Evolutionary conservation across 1,140 invertebrate species (phyloP), one percentile per base, ranked within the genome.

Genomic region (Theocolax elegans): DNA sequence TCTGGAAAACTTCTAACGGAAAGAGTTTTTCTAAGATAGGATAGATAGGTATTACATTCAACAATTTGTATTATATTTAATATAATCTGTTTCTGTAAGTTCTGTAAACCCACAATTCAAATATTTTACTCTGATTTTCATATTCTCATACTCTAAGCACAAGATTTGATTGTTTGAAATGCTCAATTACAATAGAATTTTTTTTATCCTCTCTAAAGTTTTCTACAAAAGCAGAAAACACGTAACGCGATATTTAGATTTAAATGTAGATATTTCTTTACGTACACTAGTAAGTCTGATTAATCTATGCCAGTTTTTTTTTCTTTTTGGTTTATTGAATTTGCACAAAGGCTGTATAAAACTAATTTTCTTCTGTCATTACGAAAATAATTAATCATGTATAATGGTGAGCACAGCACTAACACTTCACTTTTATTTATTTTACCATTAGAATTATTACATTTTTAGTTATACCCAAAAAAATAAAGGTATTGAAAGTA

Each of bases 301-400:
- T 44, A 15, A 29, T 29, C 38, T 56, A 49, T 54, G n/a, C 15
- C 27, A 54, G 10, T n/a, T 17, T 29, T 29, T 54, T 54, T n/a
- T 15, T 54, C 31, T 29, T 35, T 44, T 17, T 54, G 15, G 15
- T 48, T 51, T 68, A 60, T 68, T 48, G 19, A 51, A 51, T 42
- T 60, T 42, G 35, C 54, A 60, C 23, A 51, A 6, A 27, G 54
- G 12, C 35, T 60, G 46, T 68, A 68, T 60, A 68, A 68, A 68
- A 68, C 46, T 68, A 60, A 68, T 60, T 60, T 46, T 59, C 23
- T n/a, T 56, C 35, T 59, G 42, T 62, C 25, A 63, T 48, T 64
- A 71, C 15, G 54, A 71, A 65, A 66, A 64, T 70, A 69, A 69
- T 62, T 15, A 13, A 40, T 25, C 8, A 31, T 42, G 3, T 35